Evolutionary conservation across 2,113 vertebrate genomes (phyloP).

Genomic region (Synodontis membranacea): DNA sequence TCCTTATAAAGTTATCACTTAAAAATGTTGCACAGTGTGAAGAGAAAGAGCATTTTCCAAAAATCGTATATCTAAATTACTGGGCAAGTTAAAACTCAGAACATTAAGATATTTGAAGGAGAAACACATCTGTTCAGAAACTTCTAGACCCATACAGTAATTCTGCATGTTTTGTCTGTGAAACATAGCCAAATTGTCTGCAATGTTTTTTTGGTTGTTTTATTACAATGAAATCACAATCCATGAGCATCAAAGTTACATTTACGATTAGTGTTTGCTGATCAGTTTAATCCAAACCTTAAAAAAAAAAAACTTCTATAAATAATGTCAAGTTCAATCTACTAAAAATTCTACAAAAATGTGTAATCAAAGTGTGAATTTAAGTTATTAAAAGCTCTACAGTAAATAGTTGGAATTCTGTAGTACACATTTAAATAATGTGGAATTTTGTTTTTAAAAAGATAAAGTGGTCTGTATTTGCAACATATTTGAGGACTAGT

Average conservation of each 20-base stretch:
- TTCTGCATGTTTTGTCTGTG: not conserved
- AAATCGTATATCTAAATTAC: not conserved
- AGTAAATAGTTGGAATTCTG: not conserved
- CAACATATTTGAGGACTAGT: not conserved
- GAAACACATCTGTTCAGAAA: not conserved
- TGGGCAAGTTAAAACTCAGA: not conserved
- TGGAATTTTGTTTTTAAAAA: not conserved
- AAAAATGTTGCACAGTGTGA: not conserved
- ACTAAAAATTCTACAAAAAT: not conserved
- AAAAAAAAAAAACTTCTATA: not conserved
- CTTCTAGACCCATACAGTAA: not conserved
- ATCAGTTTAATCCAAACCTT: too few relatives aligned
- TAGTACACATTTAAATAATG: not conserved
- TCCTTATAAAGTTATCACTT: not conserved
- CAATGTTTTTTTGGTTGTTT: not conserved
- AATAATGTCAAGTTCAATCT: not conserved
- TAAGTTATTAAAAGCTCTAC: not conserved
- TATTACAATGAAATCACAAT: not conserved
- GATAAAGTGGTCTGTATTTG: not conserved
- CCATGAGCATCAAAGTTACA: not conserved
- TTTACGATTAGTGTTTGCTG: not conserved
- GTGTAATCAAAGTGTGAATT: not conserved
- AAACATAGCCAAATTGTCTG: not conserved
- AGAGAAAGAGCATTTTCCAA: not conserved
- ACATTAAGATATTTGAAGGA: not conserved